Evolutionary conservation across 2,888 invertebrate species (phyloP).

Genomic region (Belgica antarctica): DNA sequence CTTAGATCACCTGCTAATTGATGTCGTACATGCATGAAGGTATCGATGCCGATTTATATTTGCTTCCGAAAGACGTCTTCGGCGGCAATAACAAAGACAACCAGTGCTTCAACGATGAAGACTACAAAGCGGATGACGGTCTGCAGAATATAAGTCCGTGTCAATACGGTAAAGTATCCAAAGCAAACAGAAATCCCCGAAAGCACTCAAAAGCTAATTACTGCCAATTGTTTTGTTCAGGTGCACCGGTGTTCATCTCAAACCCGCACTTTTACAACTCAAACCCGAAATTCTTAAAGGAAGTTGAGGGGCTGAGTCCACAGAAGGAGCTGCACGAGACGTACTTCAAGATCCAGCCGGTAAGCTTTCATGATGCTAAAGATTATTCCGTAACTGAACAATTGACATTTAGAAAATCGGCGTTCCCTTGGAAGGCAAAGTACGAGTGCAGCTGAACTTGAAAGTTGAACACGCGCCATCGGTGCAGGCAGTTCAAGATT

Average conservation of each 20-base stretch:
- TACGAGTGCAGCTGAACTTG: conserved; percentile 77
- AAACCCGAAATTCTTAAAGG: conserved; percentile 64
- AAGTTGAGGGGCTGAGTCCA: conserved; percentile 72
- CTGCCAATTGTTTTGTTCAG: conserved; percentile 54
- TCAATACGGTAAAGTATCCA: conserved; percentile 68
- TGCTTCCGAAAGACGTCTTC: conserved; percentile 68
- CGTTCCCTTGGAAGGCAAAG: conserved; percentile 77
- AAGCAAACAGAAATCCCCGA: conserved; percentile 14
- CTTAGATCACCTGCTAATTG: no score
- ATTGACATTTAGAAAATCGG: conserved; percentile 68
- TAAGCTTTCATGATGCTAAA: conserved; percentile 54
- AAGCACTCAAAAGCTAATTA: conserved; percentile 10
- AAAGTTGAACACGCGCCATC: conserved; percentile 73
- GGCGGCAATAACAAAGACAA: conserved; percentile 67
- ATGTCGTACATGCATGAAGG: no score
- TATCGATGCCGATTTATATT: conserved; percentile 70
- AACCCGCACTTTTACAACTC: conserved; percentile 87
- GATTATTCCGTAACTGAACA: conserved; percentile 11
- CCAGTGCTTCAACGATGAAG: conserved; percentile 67
- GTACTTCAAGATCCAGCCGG: conserved; percentile 82
- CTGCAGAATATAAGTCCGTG: conserved; percentile 84
- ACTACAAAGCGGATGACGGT: conserved; percentile 69
- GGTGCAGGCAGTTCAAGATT: conserved; percentile 69
- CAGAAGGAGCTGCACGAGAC: conserved; percentile 68
- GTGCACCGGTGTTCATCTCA: conserved; percentile 83